Percentiles rank a stretch among this genome's conserved stretches.
Evolutionary conservation across 1,140 invertebrate genomes (phyloP).

Genomic region (Drosophila virilis): DNA sequence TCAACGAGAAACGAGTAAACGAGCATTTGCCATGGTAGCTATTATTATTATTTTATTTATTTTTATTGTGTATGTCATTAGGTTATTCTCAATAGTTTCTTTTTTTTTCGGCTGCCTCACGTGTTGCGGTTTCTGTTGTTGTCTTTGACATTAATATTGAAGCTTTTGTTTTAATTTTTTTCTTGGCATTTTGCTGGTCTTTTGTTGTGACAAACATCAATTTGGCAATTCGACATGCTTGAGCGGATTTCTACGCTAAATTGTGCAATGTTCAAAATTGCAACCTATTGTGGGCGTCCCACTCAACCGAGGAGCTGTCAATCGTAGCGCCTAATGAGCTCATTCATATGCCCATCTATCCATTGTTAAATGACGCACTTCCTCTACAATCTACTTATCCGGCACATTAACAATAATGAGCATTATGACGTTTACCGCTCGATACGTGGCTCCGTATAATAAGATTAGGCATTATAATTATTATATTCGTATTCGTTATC

Average conservation of each 20-base stretch:
- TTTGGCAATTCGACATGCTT: slow-evolving; percentile 49
- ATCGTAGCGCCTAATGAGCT: slow-evolving; percentile 59
- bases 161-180: slow-evolving; percentile 18
- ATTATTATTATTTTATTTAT: slow-evolving; percentile 15
- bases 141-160: slow-evolving; percentile 67
- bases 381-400: slow-evolving; percentile 34
- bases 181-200: slow-evolving; percentile 33
- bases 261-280: slow-evolving; percentile 61
- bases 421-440: slow-evolving; percentile 41
- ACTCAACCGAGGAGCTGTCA: slow-evolving; percentile 54
- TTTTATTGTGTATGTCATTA: slow-evolving; percentile 24
- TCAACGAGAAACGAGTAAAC: not conserved
- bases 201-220: slow-evolving; percentile 48
- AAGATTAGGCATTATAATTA: slow-evolving; percentile 28
- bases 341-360: slow-evolving; percentile 48
- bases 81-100: slow-evolving; percentile 13
- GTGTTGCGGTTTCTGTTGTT: slow-evolving; percentile 64
- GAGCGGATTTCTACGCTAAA: slow-evolving; percentile 47
- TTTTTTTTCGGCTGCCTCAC: slow-evolving; percentile 36
- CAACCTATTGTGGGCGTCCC: slow-evolving; percentile 58
- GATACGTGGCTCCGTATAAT: slow-evolving; percentile 21
- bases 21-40: slow-evolving; percentile 38
- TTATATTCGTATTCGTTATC: slow-evolving; percentile 12
- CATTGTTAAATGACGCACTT: slow-evolving; percentile 48
- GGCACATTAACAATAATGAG: slow-evolving; percentile 41